Evolutionary conservation across 2,113 vertebrate genomes (phyloP).

Genomic region (Phalacrocorax carbo): DNA sequence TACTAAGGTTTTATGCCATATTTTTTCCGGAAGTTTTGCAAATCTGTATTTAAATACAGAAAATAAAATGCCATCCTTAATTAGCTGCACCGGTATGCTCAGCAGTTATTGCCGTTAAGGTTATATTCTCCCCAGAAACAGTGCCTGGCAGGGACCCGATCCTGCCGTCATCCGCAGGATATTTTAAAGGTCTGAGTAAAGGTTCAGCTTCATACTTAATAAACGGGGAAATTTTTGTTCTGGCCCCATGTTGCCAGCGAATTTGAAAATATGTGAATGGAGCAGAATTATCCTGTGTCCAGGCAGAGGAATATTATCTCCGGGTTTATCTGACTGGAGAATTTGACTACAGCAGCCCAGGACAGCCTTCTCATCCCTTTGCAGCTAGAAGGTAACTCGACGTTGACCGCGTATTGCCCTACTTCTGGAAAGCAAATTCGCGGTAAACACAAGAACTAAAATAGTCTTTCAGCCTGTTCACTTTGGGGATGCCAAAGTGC

Average conservation of each 20-base stretch:
- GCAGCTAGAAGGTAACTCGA: neutral
- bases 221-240: neutral
- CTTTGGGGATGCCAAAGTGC: neutral
- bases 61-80: neutral
- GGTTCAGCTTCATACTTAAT: neutral
- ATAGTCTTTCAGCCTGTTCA: neutral
- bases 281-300: neutral
- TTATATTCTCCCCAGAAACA: neutral
- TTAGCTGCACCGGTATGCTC: neutral
- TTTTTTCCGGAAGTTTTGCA: slow-evolving; percentile 14
- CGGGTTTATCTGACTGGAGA: neutral
- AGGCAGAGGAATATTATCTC: neutral
- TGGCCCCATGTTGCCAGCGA: neutral
- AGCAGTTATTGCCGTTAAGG: neutral
- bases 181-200: neutral
- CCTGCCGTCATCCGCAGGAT: fast-evolving
- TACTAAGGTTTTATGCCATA: neutral
- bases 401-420: neutral
- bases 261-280: neutral
- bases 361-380: neutral
- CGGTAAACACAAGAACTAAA: neutral
- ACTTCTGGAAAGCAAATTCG: neutral
- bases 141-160: neutral
- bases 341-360: neutral
- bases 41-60: neutral